Base-by-base conservation (phyloP, 2,113 vertebrate species). In the Misgurnus mizolepis region DNA sequence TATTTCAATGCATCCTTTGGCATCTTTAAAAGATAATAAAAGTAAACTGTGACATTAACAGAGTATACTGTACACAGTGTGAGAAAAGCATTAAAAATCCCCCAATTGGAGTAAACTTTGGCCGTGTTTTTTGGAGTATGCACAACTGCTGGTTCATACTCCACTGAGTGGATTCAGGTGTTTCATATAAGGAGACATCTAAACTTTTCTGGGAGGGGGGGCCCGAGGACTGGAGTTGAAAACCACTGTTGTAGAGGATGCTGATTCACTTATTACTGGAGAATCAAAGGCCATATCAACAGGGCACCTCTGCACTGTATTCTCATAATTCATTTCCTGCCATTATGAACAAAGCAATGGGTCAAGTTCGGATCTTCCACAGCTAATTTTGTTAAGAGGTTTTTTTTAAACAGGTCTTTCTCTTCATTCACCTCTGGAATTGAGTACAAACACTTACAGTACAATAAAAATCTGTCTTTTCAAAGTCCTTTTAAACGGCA, bases 311-410 rank as follows among this genome's bases (percentile, higher is more conserved):
- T 12, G 41, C 61, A 5, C 22, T 64, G 58, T 76, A 82, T 86
- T 87, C 85, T 82, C 86, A 81, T 84, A 88, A 90, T 90, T 91
- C 70, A 83, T 76, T 88, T 90, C 80, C 80, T 85, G 85, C 81
- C 84, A 77, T 82, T 87, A 8, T 78, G 77, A 58, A 58, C 18
- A 58, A 74, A 79, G 80, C 78, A 79, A 68, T 83, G 82, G 10
- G 5, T 81, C 80, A 77, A 49, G 50, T 53, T 78, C 79, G 41
- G 64, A 77, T 70, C 72, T 82, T 83, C 80, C 80, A 76, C 56
- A 78, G 81, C 73, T 82, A 50, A 85, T 66, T 56, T 74, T 74
- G 56, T 78, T 79, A 67, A 72, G 72, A 85, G 84, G 85, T 73
- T 67, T 41, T 22, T 69, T 43, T 18, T 7, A 5, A 53, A 14